Evolutionary conservation across 2,888 invertebrate species (phyloP), one percentile per base, ranked within the genome.

Genomic region (Rosalia funebris): DNA sequence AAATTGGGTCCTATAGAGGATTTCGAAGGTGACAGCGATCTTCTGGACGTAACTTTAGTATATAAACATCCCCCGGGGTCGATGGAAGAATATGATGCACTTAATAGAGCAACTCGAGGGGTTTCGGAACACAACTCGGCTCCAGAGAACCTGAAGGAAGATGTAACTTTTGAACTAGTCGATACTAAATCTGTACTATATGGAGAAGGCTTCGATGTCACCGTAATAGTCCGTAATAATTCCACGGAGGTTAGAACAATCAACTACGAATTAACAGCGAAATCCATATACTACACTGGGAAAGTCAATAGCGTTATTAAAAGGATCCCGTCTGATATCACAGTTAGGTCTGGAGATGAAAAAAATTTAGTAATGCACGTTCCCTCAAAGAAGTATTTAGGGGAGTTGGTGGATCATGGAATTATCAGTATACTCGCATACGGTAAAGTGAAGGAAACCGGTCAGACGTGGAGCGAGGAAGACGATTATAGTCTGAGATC

Each of bases 381-480:
- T 7, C 4, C 25, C 4, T 7, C 25, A 3, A 25, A 25, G 25
- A 7, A 25, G 25, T 25, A 25, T 7, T 25, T 25, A 7, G 4
- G 4, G 4, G 4, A 25, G 25, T 7, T 25, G 25, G 25, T 25
- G 25, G 25, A 7, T 5, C 4, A 3, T 3, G 25, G 25, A 25
- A 91, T 89, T 77, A 87, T 93, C 85, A 92, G 92, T 82, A 85
- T 93, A 62, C 89, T 89, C 17, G 90, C 89, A 1, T 88, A 91
- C 79, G 90, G 90, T 14, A 88, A 88, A n/a, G 92, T 93, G 0
- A 84, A 86, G 56, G 92, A 93, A 80, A 93, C 93, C 11, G 88
- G 88, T 58, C 92, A 93, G 79, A 88, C 91, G 1, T 93, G 92
- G 90, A 89, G 91, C 0, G 91, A 89, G 66, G 91, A 92, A 72